Conservation (phyloP, 2,113 vertebrate genomes). For the Syrmaticus mikado region DNA sequence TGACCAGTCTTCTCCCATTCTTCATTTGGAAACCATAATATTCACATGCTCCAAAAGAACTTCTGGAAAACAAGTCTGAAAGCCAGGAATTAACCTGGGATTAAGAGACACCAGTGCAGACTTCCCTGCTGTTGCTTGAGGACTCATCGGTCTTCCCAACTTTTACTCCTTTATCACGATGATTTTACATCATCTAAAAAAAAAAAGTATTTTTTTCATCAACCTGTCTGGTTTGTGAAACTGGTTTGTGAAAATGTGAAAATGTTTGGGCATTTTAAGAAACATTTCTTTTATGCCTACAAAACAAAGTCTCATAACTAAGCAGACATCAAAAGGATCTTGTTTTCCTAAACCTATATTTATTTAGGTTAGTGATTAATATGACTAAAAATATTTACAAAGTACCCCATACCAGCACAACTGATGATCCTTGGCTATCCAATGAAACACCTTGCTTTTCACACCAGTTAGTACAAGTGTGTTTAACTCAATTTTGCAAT, state of each 20-base stretch:
- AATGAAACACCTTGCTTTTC: background rate
- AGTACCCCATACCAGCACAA: background rate
- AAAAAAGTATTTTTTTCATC: background rate
- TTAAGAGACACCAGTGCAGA: background rate
- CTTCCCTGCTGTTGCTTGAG: background rate
- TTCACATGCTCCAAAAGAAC: background rate
- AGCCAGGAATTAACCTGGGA: background rate
- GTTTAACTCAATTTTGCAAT: background rate
- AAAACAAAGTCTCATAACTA: background rate
- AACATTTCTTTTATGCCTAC: background rate
- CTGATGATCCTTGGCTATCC: background rate
- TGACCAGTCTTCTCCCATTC: background rate
- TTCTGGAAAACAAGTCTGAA: background rate
- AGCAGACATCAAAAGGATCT: background rate
- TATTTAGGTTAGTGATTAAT: background rate
- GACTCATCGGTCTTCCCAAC: background rate
- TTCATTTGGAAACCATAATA: background rate
- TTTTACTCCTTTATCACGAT: background rate
- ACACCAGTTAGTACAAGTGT: background rate
- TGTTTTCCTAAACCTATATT: background rate
- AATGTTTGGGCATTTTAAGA: background rate
- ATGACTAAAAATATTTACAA: background rate
- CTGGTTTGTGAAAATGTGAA: background rate
- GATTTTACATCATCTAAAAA: background rate
- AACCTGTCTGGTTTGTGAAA: too few relatives aligned